Conservation (phyloP, 2,797 vertebrate genomes). For the Sparus aurata region DNA sequence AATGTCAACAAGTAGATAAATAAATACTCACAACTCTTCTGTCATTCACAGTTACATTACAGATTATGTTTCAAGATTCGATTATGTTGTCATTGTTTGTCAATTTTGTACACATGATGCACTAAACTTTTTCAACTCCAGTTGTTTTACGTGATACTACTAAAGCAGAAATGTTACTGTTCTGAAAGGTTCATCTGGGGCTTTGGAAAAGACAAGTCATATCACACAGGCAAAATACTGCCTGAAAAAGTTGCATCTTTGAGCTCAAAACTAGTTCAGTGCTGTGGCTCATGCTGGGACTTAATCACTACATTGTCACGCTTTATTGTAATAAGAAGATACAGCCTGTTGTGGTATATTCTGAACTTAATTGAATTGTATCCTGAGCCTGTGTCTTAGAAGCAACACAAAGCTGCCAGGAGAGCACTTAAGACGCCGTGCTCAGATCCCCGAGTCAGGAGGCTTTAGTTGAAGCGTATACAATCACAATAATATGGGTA, state of each 20-base stretch:
- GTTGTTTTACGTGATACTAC: neutral
- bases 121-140: neutral
- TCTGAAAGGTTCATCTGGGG: neutral
- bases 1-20: neutral
- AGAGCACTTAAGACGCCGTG: constrained; percentile 82
- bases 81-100: neutral
- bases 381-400: constrained; percentile 73
- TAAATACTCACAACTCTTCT: no score
- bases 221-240: constrained; percentile 3
- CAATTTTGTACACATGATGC: neutral
- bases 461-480: constrained; percentile 76
- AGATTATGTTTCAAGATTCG: neutral
- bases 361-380: constrained; percentile 81
- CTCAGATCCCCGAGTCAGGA: constrained; percentile 72
- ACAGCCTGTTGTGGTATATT: constrained; percentile 66
- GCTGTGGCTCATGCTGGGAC: constrained; percentile 9
- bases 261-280: constrained; percentile 23
- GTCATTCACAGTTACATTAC: neutral
- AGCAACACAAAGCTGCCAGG: constrained; percentile 83
- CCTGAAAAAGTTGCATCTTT: constrained; percentile 1
- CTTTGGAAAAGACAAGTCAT: neutral
- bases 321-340: constrained; percentile 68
- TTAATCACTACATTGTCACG: constrained; percentile 52
- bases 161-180: neutral
- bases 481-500: constrained; percentile 80